Evolutionary conservation across 64 coral and sea anemone genomes (phyloP).

Genomic region (Pocillopora damicornis): DNA sequence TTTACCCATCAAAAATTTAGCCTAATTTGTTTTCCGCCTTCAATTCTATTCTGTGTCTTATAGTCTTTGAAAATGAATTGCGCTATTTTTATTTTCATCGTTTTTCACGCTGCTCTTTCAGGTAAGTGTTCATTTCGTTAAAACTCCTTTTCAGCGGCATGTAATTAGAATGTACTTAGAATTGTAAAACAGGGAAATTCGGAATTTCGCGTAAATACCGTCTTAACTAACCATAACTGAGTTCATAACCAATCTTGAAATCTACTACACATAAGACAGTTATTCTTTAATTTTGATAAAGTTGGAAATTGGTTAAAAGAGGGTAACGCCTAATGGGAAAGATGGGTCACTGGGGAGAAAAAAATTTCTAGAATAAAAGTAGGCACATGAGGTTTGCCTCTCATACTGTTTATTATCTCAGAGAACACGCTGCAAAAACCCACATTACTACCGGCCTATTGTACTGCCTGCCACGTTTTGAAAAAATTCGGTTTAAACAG

Average conservation of each 20-base stretch:
- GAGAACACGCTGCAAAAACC: no score
- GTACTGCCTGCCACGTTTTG: no score
- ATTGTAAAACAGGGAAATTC: background rate
- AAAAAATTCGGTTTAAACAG: no score
- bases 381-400: no score
- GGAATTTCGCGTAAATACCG: background rate
- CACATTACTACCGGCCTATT: no score
- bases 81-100: slow-evolving; percentile 3
- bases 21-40: background rate
- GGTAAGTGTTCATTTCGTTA: background rate
- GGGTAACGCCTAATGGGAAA: no score
- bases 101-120: background rate
- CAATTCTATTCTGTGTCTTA: background rate
- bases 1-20: background rate
- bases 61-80: background rate
- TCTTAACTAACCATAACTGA: no score
- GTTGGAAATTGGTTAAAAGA: no score
- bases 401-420: no score
- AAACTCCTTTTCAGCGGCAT: background rate
- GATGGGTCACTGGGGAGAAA: no score
- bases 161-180: background rate
- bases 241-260: background rate
- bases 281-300: no score
- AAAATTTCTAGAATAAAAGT: no score
- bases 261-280: background rate